phyloP scores from a whole-genome alignment of 2,113 vertebrate genomes.

The Mastomys natalensis region DNA sequence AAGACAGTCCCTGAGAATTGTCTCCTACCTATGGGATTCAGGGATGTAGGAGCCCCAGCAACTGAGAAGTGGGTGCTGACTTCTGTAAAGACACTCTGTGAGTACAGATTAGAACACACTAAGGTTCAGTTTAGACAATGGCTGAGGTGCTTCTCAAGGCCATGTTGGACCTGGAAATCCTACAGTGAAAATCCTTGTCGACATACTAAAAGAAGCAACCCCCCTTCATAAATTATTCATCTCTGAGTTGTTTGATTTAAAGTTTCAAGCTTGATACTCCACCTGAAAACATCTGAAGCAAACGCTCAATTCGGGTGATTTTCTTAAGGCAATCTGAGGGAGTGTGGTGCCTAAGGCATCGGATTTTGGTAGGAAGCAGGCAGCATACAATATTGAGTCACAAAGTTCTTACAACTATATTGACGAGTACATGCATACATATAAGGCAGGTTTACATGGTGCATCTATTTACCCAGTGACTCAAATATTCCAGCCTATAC shows the following conservation, averaged over 20 bases:
- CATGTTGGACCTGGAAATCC: constrained; percentile 60
- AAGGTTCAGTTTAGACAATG: constrained; percentile 30
- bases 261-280: constrained; percentile 29
- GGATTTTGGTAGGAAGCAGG: constrained; percentile 46
- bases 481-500: neutral
- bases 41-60: constrained; percentile 13
- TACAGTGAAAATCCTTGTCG: constrained; percentile 55
- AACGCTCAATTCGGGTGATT: constrained; percentile 64
- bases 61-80: constrained; percentile 58
- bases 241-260: constrained; percentile 46
- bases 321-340: constrained; percentile 60
- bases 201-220: neutral
- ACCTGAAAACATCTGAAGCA: constrained; percentile 64
- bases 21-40: constrained; percentile 40
- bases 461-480: constrained; percentile 21
- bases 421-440: constrained; percentile 25
- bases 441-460: constrained; percentile 57
- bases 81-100: constrained; percentile 49
- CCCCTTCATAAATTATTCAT: constrained; percentile 60
- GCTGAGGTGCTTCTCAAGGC: constrained; percentile 51
- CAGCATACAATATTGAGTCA: neutral
- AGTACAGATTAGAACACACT: constrained; percentile 56
- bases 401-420: constrained; percentile 76
- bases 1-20: constrained; percentile 17
- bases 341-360: constrained; percentile 49